Evolutionary conservation across 1,140 invertebrate species (phyloP), one percentile per base, ranked within the genome.

Genomic region (Drosophila asahinai): DNA sequence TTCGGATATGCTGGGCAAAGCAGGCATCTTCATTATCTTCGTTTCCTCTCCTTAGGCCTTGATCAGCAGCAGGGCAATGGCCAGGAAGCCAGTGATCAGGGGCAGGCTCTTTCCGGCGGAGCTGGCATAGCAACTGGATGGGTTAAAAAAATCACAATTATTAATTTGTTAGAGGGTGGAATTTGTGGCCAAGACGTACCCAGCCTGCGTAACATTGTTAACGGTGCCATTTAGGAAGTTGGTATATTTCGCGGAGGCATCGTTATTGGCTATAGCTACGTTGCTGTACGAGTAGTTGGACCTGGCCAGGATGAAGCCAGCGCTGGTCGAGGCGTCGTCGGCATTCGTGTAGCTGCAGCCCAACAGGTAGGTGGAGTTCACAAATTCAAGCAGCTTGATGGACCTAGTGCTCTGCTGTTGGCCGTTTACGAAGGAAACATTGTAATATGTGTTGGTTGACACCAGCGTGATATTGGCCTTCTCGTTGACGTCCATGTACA

Each of bases 301-400:
- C 7, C 63, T 59, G 33, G 55, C 72, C 43, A 90, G 42, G 57
- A 90, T 73, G 43, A 91, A 90, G 0, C 82, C 86, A 19, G 43
- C 75, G 25, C 78, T 66, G 42, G 65, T 59, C 5, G 12, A 17
- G 1, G 0, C 1, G 6, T 87, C 30, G 0, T 0, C 1, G 12
- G 61, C n/a, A 43, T 74, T 22, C n/a, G 66, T 80, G 19, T 80
- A 91, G 19, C 61, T 67, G 54, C 86, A 90, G 14, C 86, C 86
- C 5, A 71, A 0, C 14, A 90, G 3, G 15, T 67, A 86, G 4
- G 52, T 80, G 27, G 6, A 12, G 51, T 68, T 64, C 14, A 52
- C n/a, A 7, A 48, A 3, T 8, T 54, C 2, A 43, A 89, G 64
- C 14, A 89, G 38, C 62, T 89, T 89, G 6, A 80, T 59, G 27